These are phyloP conservation scores for Stomatorhinus ivindoensis DNA, from an alignment of 2,113 vertebrate species.

Conservation along the genomic window DNA sequence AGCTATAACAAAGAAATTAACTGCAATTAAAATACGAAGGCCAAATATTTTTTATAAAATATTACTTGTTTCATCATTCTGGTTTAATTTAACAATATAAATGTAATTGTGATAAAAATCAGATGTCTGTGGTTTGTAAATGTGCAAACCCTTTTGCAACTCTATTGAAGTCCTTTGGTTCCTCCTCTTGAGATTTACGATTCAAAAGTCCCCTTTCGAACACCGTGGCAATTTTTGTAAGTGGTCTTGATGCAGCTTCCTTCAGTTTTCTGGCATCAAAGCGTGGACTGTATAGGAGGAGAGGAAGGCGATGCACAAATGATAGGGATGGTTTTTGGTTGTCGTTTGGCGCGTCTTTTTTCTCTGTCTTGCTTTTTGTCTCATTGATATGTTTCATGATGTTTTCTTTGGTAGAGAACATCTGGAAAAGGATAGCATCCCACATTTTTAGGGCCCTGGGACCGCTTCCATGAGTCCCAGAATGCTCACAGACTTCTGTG, in stretches of 20 bases:
- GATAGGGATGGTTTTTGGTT: slow-evolving; percentile 51
- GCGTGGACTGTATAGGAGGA: slow-evolving; percentile 77
- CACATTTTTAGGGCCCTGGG: slow-evolving; percentile 76
- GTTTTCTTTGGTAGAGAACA: slow-evolving; percentile 66
- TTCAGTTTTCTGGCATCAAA: slow-evolving; percentile 85
- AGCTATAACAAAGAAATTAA: neutral
- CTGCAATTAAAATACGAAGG: neutral
- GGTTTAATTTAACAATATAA: neutral
- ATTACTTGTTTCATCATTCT: neutral
- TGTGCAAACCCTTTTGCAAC: slow-evolving; percentile 70
- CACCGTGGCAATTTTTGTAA: slow-evolving; percentile 55
- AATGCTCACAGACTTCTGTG: slow-evolving; percentile 16
- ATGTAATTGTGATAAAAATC: neutral
- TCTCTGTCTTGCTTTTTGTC: slow-evolving; percentile 47
- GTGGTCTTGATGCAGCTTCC: slow-evolving; percentile 70
- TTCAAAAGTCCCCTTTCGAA: slow-evolving; percentile 68
- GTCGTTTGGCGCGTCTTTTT: slow-evolving; percentile 26
- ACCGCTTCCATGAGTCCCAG: slow-evolving; percentile 37
- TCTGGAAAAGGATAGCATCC: slow-evolving; percentile 83
- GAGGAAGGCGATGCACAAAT: slow-evolving; percentile 62
- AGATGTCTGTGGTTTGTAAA: slow-evolving; percentile 34
- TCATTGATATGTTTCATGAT: slow-evolving; percentile 63
- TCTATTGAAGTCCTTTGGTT: slow-evolving; percentile 82
- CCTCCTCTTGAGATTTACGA: slow-evolving; percentile 59
- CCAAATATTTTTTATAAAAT: neutral